Base-by-base conservation (phyloP, 1,140 invertebrate species). In the Oppia nitens region DNA sequence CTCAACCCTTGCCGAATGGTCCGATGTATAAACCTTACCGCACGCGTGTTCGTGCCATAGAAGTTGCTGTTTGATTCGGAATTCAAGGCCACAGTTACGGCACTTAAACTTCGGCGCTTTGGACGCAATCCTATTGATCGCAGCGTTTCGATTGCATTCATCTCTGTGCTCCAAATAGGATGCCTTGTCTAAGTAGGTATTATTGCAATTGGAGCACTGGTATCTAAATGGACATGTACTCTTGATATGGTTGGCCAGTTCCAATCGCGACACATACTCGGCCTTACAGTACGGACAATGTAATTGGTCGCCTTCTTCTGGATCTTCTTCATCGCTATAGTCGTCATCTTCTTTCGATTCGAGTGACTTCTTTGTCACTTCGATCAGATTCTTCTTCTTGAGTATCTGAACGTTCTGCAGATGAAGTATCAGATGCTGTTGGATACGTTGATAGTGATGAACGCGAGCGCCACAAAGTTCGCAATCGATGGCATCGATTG, bases 61-160 rank as follows among this genome's bases (percentile, higher is more conserved):
- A 65, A 67, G 9, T 62, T 63, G 6, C 52, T 20, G 27, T 47
- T 40, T 69, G 67, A 69, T 3, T 68, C 68, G 1, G 65, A 67
- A 47, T 66, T 66, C 62, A 69, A 64, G 11, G 69, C 17, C 0
- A 70, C 64, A 29, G 69, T 60, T 1, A 60, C 61, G 9, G 60
- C 61, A 29, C 64, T 27, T 3, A 68, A 65, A 32, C 67, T 65
- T 3, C 29, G 49, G 4, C 66, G 65, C 53, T 57, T 11, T 21
- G 27, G n/a, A 47, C 6, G 24, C 20, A 6, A 11, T 49, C 25
- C 3, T 20, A 48, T n/a, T 9, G 12, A 47, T 9, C 2, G 9
- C 9, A 24, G 29, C 3, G 14, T 57, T 26, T 4, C 29, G 4
- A 23, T 25, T 20, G 47, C 55, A 57, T 40, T 51, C 6, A 3